Evolutionary conservation across 1,140 invertebrate genomes (phyloP), one percentile per base, ranked within the genome.

Genomic region (Cotesia glomerata): DNA sequence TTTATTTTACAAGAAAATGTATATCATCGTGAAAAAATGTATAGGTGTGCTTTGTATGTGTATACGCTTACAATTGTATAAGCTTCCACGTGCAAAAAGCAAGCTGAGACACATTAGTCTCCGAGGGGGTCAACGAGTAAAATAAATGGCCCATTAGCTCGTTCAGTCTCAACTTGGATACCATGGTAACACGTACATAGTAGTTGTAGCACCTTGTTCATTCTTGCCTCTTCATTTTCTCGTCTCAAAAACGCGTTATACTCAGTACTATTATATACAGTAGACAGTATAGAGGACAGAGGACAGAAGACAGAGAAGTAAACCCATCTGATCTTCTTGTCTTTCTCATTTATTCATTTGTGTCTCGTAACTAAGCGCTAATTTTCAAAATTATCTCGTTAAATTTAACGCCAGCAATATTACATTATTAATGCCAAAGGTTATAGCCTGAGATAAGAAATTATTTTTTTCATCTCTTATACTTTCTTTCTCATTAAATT

Each of bases 91-190:
- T 26, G 26, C 75, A 80, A 77, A 78, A 80, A 79, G 77, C 74
- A 76, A 71, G 72, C 78, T 75, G 77, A 79, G 79, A 80, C 77
- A 80, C 78, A 80, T 80, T 80, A 79, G 79, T 79, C 78, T 79
- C 75, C 74, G 73, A 69, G 79, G 78, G 79, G 78, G 77, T 80
- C 79, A 79, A 80, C 79, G 75, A 80, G 79, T 79, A 80, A 80
- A 80, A 80, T 80, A 80, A 80, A 80, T 80, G 79, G 79, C 58
- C 79, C 78, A 80, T 80, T 80, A 80, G 75, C 69, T 76, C 75
- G 56, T 74, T n/a, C 71, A 74, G 75, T 74, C 70, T 61, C 56
- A 54, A 54, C 51, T 69, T 69, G 68, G 56, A 58, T 61, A 61
- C 36, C 68, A 62, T 52, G 58, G 56, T 49, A 49, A 39, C 68